A percentile compares a stretch with the other conserved stretches of the same genome.
These are phyloP conservation scores for Ctenopoma multispine DNA, from an alignment of 2,797 vertebrate species.

Conservation along the genomic window DNA sequence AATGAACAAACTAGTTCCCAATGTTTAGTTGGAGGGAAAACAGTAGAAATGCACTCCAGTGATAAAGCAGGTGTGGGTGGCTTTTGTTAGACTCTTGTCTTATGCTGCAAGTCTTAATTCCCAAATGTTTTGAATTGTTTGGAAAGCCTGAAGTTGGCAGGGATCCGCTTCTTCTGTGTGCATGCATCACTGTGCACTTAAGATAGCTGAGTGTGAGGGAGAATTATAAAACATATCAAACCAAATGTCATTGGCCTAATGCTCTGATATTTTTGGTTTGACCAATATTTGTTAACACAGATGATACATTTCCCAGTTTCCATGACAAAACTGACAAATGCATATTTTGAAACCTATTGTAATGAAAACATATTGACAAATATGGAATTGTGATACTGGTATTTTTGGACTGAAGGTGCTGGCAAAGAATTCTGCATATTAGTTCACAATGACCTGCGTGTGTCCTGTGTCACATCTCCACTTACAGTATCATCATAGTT, in stretches of 20 bases:
- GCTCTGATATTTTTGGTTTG: conserved; percentile 4
- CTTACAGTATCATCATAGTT: too few species aligned
- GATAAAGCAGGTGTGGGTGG: conserved; percentile 64
- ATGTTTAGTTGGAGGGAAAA: conserved; percentile 54
- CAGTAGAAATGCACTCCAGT: conserved; percentile 30
- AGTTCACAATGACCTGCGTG: too few species aligned
- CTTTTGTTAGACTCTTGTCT: conserved; percentile 62
- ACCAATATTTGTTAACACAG: conserved; percentile 31
- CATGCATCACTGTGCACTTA: conserved; percentile 36
- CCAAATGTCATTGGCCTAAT: conserved; percentile 23
- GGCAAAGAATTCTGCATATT: not conserved
- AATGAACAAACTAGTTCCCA: conserved; percentile 36
- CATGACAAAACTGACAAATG: conserved; percentile 12
- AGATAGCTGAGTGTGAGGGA: conserved; percentile 23
- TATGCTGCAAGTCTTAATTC: conserved; percentile 47
- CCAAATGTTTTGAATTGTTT: conserved; percentile 68
- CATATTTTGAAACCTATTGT: not conserved
- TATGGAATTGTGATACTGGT: not conserved
- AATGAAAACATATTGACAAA: conserved; percentile 20
- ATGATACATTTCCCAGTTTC: conserved; percentile 22
- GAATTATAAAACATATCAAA: conserved; percentile 53
- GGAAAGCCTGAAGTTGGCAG: conserved; percentile 47
- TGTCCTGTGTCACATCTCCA: too few species aligned
- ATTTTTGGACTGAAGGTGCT: conserved; percentile 11
- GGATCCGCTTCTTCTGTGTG: conserved; percentile 30